Percentiles rank a stretch among this genome's conserved stretches.
These are phyloP conservation scores for Hycleus phaleratus DNA, from an alignment of 1,140 invertebrate species.

Conservation along the genomic window DNA sequence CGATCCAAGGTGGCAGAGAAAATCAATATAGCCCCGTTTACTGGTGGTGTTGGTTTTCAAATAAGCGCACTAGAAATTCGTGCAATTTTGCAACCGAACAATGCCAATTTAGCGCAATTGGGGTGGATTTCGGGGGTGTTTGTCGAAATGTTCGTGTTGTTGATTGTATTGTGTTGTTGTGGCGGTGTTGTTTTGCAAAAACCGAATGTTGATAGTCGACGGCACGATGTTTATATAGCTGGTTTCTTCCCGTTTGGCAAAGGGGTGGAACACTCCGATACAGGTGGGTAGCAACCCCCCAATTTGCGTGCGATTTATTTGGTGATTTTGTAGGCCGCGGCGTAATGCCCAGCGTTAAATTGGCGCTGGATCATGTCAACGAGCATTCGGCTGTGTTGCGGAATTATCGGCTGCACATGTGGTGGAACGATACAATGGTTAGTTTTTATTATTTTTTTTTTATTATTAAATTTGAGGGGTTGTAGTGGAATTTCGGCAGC, in stretches of 20 bases:
- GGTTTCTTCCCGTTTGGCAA: constrained; percentile 83
- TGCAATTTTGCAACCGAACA: too few species aligned
- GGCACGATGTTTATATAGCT: constrained; percentile 77
- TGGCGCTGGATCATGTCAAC: constrained; percentile 89
- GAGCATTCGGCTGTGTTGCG: constrained; percentile 72
- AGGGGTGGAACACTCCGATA: constrained; percentile 63
- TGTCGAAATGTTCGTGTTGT: too few species aligned
- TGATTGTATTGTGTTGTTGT: too few species aligned
- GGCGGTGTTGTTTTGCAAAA: constrained; percentile 38
- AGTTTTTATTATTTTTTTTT: constrained; percentile 16
- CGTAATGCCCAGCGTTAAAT: constrained; percentile 86
- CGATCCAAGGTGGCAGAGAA: too few species aligned
- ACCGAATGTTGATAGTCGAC: constrained; percentile 47
- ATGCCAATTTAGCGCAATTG: too few species aligned
- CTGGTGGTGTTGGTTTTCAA: too few species aligned
- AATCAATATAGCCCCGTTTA: too few species aligned
- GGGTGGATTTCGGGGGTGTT: too few species aligned
- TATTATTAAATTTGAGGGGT: constrained; percentile 3
- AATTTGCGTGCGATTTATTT: too few species aligned
- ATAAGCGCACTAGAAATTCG: too few species aligned
- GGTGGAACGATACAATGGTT: constrained; percentile 93
- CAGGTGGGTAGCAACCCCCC: constrained; percentile 36
- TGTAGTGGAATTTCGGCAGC: constrained; percentile 6
- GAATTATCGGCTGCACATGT: constrained; percentile 85
- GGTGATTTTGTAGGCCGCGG: constrained; percentile 60